These are phyloP conservation scores for Leuciscus waleckii DNA, from an alignment of 2,797 vertebrate species.

Conservation along the genomic window DNA sequence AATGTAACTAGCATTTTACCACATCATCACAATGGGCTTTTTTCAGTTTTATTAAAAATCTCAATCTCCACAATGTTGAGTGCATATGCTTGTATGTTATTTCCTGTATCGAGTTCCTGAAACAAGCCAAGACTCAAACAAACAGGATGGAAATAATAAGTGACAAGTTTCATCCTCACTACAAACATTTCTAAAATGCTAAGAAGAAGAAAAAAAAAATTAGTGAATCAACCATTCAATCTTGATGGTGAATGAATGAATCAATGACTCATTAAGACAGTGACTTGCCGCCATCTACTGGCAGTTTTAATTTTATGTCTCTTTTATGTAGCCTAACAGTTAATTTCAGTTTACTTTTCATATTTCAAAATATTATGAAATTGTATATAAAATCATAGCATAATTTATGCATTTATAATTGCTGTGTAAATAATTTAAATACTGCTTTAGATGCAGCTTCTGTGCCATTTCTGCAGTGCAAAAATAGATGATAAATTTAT, in stretches of 20 bases:
- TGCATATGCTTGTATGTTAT: slow-evolving; percentile 72
- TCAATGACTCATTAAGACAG: neutral
- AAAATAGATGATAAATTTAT: neutral
- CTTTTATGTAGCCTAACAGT: neutral
- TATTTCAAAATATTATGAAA: neutral
- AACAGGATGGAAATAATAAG: slow-evolving; percentile 84
- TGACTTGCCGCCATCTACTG: neutral
- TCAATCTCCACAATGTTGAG: slow-evolving; percentile 62
- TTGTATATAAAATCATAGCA: neutral
- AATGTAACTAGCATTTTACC: too few species aligned
- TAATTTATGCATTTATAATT: neutral
- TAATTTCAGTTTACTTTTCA: too few species aligned
- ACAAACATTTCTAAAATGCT: neutral
- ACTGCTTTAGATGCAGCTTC: neutral
- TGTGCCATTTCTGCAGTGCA: neutral
- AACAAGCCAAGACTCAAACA: slow-evolving; percentile 77
- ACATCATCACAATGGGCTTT: too few species aligned
- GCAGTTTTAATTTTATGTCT: neutral
- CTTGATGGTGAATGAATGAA: neutral
- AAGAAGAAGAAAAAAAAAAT: neutral
- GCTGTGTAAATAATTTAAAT: neutral
- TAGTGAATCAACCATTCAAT: neutral
- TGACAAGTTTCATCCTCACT: slow-evolving; percentile 81
- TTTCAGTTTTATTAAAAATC: neutral
- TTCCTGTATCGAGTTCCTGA: slow-evolving; percentile 80